Percentiles rank a stretch among this genome's conserved stretches.
Evolutionary conservation across 2,113 vertebrate genomes (phyloP).

Genomic region (Acrocephalus kingi): DNA sequence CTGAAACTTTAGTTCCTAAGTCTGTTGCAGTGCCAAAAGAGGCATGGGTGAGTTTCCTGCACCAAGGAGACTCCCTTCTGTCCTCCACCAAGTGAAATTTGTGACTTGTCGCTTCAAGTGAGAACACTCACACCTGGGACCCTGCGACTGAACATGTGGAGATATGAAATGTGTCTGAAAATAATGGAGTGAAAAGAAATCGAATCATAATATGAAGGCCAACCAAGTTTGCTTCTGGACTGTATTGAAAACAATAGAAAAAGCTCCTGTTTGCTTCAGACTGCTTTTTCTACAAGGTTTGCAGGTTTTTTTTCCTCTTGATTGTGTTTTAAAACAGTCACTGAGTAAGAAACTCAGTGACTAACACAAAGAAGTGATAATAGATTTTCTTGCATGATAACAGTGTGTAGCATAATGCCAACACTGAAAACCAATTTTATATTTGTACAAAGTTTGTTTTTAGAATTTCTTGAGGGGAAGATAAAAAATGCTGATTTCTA

Average conservation of each 20-base stretch:
- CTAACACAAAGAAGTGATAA: not conserved
- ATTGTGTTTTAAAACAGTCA: not conserved
- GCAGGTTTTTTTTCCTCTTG: not conserved
- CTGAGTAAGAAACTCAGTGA: not conserved
- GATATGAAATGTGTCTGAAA: not conserved
- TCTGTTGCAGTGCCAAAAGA: not conserved
- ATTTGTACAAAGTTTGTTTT: not conserved
- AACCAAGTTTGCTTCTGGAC: not conserved
- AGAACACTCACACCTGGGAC: not conserved
- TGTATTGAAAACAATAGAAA: not conserved
- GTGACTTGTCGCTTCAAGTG: not conserved
- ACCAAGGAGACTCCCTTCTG: not conserved
- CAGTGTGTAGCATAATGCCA: not conserved
- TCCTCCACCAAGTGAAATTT: not conserved
- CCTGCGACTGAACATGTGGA: not conserved
- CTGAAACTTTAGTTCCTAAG: not conserved
- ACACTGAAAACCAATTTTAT: not conserved
- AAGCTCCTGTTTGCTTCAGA: not conserved
- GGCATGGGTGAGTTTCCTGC: not conserved
- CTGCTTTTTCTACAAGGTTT: not conserved
- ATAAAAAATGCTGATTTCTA: not conserved
- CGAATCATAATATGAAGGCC: not conserved
- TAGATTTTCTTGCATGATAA: not conserved
- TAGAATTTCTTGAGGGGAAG: not conserved
- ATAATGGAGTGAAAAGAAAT: not conserved